Conservation (phyloP, 2,888 invertebrate species). For the Myopa tessellatipennis region DNA sequence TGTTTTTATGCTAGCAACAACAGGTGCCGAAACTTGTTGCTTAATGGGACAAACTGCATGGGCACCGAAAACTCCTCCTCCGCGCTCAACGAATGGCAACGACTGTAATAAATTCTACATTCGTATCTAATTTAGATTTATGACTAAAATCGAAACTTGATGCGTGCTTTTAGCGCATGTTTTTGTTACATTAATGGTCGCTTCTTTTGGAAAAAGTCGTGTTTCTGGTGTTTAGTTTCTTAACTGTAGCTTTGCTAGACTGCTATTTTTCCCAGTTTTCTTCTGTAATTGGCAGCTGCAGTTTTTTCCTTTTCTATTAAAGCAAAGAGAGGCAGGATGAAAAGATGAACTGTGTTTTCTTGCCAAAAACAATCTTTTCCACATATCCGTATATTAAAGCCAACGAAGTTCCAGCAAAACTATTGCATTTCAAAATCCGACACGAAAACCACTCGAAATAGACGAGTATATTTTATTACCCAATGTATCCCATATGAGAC, state of each 20-base stretch:
- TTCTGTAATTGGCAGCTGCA: background rate
- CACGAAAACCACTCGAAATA: too few relatives aligned
- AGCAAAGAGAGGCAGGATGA: background rate
- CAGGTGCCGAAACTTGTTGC: slow-evolving; percentile 46
- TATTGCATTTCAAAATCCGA: too few relatives aligned
- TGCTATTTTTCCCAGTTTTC: background rate
- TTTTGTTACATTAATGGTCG: slow-evolving; percentile 28
- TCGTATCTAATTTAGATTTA: slow-evolving; percentile 62
- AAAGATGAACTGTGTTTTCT: slow-evolving; percentile 10
- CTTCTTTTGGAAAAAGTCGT: slow-evolving; percentile 29
- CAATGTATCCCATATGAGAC: too few relatives aligned
- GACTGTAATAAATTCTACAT: slow-evolving; percentile 42
- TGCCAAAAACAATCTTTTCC: slow-evolving; percentile 8
- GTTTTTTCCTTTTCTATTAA: background rate
- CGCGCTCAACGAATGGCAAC: background rate
- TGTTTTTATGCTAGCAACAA: slow-evolving; percentile 34
- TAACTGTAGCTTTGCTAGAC: slow-evolving; percentile 6
- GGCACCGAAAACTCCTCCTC: background rate
- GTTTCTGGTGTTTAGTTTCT: slow-evolving; percentile 40
- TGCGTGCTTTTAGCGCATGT: slow-evolving; percentile 57
- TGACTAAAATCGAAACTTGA: slow-evolving; percentile 57
- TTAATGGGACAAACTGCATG: slow-evolving; percentile 27
- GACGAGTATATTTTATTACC: too few relatives aligned
- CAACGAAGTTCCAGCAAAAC: too few relatives aligned
- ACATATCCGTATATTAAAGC: background rate